A percentile compares a stretch with the other conserved stretches of the same genome.
These are phyloP conservation scores for Poeciliopsis gracilis DNA, from an alignment of 2,797 vertebrate species.

Conservation along the genomic window DNA sequence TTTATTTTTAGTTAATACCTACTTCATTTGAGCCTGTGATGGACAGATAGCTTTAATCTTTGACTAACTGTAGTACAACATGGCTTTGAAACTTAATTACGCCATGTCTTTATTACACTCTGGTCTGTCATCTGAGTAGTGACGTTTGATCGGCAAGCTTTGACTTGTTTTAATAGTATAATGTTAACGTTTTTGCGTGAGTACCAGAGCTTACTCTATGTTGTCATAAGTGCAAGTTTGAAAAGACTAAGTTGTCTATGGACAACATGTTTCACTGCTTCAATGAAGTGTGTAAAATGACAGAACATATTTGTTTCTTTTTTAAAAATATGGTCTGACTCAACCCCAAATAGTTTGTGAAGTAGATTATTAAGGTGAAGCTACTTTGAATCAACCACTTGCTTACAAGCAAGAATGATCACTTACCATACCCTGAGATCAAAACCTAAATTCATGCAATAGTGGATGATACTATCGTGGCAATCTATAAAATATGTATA, in stretches of 20 bases:
- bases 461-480: not conserved
- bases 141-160: too few relatives aligned
- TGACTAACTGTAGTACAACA: not conserved
- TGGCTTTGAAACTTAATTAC: not conserved
- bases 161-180: too few relatives aligned
- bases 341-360: not conserved
- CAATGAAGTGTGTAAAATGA: not conserved
- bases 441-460: not conserved
- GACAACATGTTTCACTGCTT: too few relatives aligned
- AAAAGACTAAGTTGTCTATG: too few relatives aligned
- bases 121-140: not conserved
- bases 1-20: not conserved
- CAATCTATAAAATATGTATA: not conserved
- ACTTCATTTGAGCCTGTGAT: not conserved
- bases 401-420: not conserved
- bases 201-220: too few relatives aligned
- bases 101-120: not conserved
- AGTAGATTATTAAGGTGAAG: not conserved
- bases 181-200: too few relatives aligned
- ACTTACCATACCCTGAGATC: not conserved
- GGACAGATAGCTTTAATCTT: not conserved
- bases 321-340: too few relatives aligned
- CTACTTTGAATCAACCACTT: not conserved
- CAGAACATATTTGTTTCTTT: not conserved
- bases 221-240: too few relatives aligned